These are phyloP conservation scores for Synergus itoensis DNA, from an alignment of 2,888 invertebrate genomes.

Conservation along the genomic window DNA sequence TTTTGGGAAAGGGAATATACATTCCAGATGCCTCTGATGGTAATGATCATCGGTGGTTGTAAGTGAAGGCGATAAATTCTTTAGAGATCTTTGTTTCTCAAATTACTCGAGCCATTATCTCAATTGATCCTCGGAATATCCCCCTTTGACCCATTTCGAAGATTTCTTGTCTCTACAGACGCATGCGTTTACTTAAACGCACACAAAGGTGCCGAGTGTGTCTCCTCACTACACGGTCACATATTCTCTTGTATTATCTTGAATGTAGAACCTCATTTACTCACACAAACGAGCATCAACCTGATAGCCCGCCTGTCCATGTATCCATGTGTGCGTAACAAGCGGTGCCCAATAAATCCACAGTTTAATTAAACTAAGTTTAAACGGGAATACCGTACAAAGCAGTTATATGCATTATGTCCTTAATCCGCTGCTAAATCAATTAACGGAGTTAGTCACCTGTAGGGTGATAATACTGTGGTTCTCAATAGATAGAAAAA, in stretches of 20 bases:
- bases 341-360: slow-evolving; percentile 72
- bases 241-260: slow-evolving; percentile 30
- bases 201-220: slow-evolving; percentile 27
- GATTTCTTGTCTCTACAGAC: slow-evolving; percentile 47
- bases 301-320: slow-evolving; percentile 50
- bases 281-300: slow-evolving; percentile 23
- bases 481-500: background rate
- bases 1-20: slow-evolving; percentile 20
- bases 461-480: slow-evolving; percentile 20
- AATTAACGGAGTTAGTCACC: slow-evolving; percentile 70
- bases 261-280: slow-evolving; percentile 35
- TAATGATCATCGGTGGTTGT: slow-evolving; percentile 26
- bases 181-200: slow-evolving; percentile 6
- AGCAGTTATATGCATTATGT: slow-evolving; percentile 71
- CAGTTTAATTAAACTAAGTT: slow-evolving; percentile 76
- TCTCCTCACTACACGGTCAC: slow-evolving; percentile 2
- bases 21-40: slow-evolving; percentile 28
- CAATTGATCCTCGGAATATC: slow-evolving; percentile 62
- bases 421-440: slow-evolving; percentile 73
- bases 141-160: slow-evolving; percentile 58
- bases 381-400: slow-evolving; percentile 70
- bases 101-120: slow-evolving; percentile 62
- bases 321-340: slow-evolving; percentile 61
- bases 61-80: slow-evolving; percentile 36
- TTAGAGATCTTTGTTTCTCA: slow-evolving; percentile 49